A percentile compares a stretch with the other conserved stretches of the same genome.
Evolutionary conservation across 2,888 invertebrate species (phyloP).

Genomic region (Neoaliturus tenellus): DNA sequence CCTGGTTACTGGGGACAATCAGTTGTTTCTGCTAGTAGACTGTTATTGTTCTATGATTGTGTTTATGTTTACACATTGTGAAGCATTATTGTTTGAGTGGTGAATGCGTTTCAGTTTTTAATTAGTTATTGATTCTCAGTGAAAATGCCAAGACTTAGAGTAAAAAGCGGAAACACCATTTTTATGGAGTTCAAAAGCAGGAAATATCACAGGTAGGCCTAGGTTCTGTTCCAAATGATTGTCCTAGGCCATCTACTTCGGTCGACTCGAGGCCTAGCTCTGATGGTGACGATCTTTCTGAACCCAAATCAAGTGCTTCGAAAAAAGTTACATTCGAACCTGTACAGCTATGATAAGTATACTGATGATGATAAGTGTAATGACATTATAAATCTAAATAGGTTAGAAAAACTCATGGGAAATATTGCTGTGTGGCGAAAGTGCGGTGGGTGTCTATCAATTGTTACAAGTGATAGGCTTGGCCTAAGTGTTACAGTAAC

Average conservation of each 20-base stretch:
- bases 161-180: neutral
- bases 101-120: neutral
- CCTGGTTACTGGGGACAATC: neutral
- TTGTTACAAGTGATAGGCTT: too few relatives aligned
- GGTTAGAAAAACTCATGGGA: neutral
- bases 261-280: neutral
- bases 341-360: neutral
- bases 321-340: neutral
- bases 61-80: neutral
- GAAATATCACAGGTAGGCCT: too few relatives aligned
- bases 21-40: neutral
- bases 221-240: neutral
- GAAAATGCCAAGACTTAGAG: too few relatives aligned
- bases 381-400: slow-evolving; percentile 24
- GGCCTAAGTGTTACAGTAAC: too few relatives aligned
- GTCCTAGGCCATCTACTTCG: slow-evolving; percentile 1
- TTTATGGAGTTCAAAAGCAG: neutral
- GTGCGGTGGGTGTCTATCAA: too few relatives aligned
- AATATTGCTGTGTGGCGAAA: too few relatives aligned
- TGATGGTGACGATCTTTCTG: too few relatives aligned
- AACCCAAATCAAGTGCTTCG: neutral
- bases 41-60: neutral
- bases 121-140: neutral
- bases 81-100: neutral
- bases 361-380: neutral